A percentile compares a stretch with the other conserved stretches of the same genome.
Conservation (phyloP, 2,113 vertebrate genomes). For the Cyrtonyx montezumae region DNA sequence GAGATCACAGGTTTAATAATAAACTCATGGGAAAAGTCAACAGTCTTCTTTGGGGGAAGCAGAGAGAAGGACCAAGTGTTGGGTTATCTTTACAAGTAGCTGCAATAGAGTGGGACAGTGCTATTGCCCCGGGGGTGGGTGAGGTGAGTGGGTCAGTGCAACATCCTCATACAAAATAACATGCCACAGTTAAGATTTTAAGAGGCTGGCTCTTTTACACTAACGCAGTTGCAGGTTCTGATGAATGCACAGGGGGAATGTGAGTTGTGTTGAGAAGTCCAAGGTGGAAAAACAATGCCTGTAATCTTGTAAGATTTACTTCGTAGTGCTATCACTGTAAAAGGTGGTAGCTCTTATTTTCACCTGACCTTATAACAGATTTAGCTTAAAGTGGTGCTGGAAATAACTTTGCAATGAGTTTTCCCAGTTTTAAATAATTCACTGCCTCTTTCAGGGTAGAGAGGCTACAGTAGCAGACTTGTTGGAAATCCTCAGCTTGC, state of each 20-base stretch:
- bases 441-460: not conserved
- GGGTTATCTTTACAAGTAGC: not conserved
- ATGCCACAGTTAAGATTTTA: not conserved
- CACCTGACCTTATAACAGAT: not conserved
- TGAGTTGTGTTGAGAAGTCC: not conserved
- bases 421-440: not conserved
- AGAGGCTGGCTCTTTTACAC: not conserved
- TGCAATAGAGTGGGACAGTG: fast-evolving
- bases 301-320: not conserved
- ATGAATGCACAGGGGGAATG: not conserved
- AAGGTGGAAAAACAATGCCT: not conserved
- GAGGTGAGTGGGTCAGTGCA: not conserved
- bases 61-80: not conserved
- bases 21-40: constrained; percentile 20
- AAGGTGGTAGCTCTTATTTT: not conserved
- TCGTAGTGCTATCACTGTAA: not conserved
- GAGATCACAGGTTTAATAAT: constrained; percentile 47
- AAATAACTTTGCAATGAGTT: not conserved
- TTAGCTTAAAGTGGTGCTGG: not conserved
- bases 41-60: not conserved
- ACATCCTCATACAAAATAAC: not conserved
- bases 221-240: not conserved
- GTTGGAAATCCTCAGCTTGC: constrained; percentile 43
- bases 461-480: constrained; percentile 7
- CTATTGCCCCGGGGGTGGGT: not conserved